A percentile compares a stretch with the other conserved stretches of the same genome.
Conservation (phyloP, 2,113 vertebrate genomes). For the Charina bottae region DNA sequence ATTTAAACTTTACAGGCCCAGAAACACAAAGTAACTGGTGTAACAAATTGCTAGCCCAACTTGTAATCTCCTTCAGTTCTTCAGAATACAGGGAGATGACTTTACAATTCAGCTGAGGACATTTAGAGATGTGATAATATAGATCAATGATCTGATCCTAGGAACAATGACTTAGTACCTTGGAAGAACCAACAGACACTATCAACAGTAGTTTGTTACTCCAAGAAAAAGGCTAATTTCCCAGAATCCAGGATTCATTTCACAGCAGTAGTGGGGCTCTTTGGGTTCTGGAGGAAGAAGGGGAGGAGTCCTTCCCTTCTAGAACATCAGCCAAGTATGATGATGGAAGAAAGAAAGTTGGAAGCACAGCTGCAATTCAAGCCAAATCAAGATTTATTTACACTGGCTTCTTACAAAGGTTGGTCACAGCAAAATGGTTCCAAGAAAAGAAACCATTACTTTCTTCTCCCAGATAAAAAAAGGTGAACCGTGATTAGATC, state of each 20-base stretch:
- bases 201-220: too few relatives aligned
- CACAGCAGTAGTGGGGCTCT: too few relatives aligned
- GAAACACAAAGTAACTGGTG: neutral
- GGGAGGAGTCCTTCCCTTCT: too few relatives aligned
- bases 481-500: constrained; percentile 19
- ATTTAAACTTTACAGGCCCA: neutral
- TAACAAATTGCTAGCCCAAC: neutral
- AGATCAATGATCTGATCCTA: neutral
- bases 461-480: neutral
- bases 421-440: constrained; percentile 38
- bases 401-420: constrained; percentile 36
- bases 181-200: neutral
- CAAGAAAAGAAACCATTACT: neutral
- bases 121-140: neutral
- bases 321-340: too few relatives aligned
- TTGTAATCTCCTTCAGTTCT: neutral
- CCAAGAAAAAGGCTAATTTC: too few relatives aligned
- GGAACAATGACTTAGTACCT: neutral
- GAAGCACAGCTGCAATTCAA: neutral
- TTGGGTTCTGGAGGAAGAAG: too few relatives aligned
- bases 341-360: neutral
- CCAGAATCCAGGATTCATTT: too few relatives aligned
- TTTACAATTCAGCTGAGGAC: neutral
- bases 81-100: neutral
- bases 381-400: neutral